These are phyloP conservation scores for Pachypanchax playfairii DNA, from an alignment of 2,113 vertebrate species.

Conservation along the genomic window DNA sequence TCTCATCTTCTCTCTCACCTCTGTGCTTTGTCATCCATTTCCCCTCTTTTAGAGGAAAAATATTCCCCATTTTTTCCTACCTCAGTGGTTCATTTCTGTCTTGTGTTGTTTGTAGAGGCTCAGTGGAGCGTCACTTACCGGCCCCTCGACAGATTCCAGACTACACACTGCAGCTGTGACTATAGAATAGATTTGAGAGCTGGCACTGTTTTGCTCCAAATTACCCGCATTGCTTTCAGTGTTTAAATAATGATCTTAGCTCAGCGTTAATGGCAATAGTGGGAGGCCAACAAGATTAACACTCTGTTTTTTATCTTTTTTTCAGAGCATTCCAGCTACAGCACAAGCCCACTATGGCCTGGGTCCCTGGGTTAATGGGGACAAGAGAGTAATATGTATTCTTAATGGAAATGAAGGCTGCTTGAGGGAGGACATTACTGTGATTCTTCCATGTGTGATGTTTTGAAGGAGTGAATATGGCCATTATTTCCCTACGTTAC, in stretches of 20 bases:
- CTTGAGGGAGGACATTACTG: constrained; percentile 62
- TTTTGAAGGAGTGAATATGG: constrained; percentile 59
- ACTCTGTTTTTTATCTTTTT: constrained; percentile 45
- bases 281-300: constrained; percentile 65
- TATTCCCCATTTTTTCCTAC: constrained; percentile 55
- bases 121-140: constrained; percentile 74
- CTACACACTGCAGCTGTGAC: constrained; percentile 68
- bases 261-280: constrained; percentile 58
- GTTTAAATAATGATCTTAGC: constrained; percentile 74
- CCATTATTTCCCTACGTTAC: constrained; percentile 52
- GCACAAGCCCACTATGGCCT: constrained; percentile 39
- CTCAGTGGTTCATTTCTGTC: constrained; percentile 69
- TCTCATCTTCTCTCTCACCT: constrained; percentile 22
- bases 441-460: constrained; percentile 65
- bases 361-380: constrained; percentile 59
- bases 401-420: constrained; percentile 68
- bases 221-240: constrained; percentile 63
- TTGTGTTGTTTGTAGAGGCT: constrained; percentile 73
- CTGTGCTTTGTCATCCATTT: constrained; percentile 52
- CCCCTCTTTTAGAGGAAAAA: constrained; percentile 51
- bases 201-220: constrained; percentile 64
- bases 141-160: constrained; percentile 75
- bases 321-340: constrained; percentile 52
- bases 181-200: constrained; percentile 53
- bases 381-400: constrained; percentile 62